These are phyloP conservation scores for Linnaemya tessellans DNA, from an alignment of 2,888 invertebrate species.

Conservation along the genomic window DNA sequence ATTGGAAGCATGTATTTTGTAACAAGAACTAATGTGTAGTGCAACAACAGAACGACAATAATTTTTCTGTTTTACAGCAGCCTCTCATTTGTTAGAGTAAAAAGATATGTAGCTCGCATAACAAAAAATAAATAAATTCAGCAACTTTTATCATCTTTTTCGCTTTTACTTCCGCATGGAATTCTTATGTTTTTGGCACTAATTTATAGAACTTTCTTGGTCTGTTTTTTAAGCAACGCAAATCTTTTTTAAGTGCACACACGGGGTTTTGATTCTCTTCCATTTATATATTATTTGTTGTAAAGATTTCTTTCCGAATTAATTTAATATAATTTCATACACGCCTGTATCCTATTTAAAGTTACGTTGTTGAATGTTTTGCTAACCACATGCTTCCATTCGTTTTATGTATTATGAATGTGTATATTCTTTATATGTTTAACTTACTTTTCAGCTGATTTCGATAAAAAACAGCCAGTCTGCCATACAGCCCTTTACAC, in stretches of 20 bases:
- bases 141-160: background rate
- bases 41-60: slow-evolving; percentile 1
- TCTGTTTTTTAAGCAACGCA: no score
- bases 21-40: slow-evolving; percentile 19
- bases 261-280: slow-evolving; percentile 35
- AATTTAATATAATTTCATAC: background rate
- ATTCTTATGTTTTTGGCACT: slow-evolving; percentile 7
- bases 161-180: background rate
- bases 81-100: background rate
- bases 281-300: slow-evolving; percentile 2
- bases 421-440: slow-evolving; percentile 13
- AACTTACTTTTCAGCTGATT: background rate
- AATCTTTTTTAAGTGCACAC: background rate
- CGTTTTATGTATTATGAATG: slow-evolving; percentile 55
- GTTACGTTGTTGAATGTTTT: slow-evolving; percentile 68
- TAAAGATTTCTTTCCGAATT: background rate
- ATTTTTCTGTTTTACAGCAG: slow-evolving; percentile 10
- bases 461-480: background rate
- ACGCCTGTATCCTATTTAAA: slow-evolving; percentile 45
- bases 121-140: background rate
- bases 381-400: slow-evolving; percentile 54
- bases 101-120: background rate
- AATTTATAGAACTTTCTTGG: slow-evolving; percentile 11
- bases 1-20: slow-evolving; percentile 7
- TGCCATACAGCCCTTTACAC: no score